These are phyloP conservation scores for Philereme transversata DNA, from an alignment of 2,888 invertebrate species.

Conservation along the genomic window DNA sequence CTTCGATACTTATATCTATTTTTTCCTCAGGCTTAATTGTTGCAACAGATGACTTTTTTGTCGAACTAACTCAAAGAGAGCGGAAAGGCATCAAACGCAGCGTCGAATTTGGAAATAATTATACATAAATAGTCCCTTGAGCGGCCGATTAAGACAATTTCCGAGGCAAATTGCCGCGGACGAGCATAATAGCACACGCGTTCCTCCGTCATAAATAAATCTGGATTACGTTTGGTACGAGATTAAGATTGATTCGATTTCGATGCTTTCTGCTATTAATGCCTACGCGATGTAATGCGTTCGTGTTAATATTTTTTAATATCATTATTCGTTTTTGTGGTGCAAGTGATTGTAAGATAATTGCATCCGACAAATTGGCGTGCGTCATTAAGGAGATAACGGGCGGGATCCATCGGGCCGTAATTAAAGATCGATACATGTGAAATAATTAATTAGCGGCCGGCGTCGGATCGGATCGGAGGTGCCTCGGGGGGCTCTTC, in stretches of 20 bases:
- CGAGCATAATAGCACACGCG: slow-evolving; percentile 83
- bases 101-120: slow-evolving; percentile 85
- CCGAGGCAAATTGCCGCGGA: slow-evolving; percentile 84
- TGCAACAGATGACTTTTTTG: slow-evolving; percentile 84
- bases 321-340: slow-evolving; percentile 75
- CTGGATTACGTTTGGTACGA: slow-evolving; percentile 83
- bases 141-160: slow-evolving; percentile 85
- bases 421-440: slow-evolving; percentile 84
- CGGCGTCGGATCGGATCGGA: slow-evolving; percentile 66
- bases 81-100: slow-evolving; percentile 84
- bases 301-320: slow-evolving; percentile 77
- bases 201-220: slow-evolving; percentile 81
- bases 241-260: slow-evolving; percentile 84
- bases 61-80: slow-evolving; percentile 83
- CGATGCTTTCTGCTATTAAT: slow-evolving; percentile 81
- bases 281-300: slow-evolving; percentile 72
- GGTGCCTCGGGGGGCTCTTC: slow-evolving; percentile 69
- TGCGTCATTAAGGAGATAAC: slow-evolving; percentile 78
- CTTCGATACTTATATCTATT: slow-evolving; percentile 84
- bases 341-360: slow-evolving; percentile 75
- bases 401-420: slow-evolving; percentile 68
- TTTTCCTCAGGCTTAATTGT: slow-evolving; percentile 80
- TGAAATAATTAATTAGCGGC: slow-evolving; percentile 83
- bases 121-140: slow-evolving; percentile 85
- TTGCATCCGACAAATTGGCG: slow-evolving; percentile 81